These are phyloP conservation scores for Xenus cinereus DNA, from an alignment of 2,113 vertebrate species.

Conservation along the genomic window DNA sequence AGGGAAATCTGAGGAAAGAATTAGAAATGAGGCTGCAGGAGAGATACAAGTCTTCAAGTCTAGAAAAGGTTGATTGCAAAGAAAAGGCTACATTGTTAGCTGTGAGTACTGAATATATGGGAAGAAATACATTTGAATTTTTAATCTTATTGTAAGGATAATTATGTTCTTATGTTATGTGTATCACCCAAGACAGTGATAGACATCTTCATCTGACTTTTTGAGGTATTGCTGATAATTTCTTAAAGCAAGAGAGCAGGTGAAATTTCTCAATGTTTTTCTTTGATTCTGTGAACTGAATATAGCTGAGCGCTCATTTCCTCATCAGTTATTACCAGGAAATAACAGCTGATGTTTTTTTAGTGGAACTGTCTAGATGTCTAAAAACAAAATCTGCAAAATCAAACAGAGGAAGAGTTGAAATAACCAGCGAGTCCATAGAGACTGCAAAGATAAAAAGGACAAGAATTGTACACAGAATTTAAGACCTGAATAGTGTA, in stretches of 20 bases:
- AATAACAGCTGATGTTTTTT: neutral
- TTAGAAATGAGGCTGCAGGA: neutral
- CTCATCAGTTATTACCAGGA: neutral
- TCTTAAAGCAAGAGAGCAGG: neutral
- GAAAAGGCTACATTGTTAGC: neutral
- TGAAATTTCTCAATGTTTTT: neutral
- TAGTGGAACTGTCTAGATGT: neutral
- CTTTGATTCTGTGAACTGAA: neutral
- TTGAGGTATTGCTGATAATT: neutral
- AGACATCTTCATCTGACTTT: neutral
- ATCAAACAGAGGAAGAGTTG: neutral
- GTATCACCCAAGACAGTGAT: neutral
- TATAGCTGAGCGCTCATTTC: neutral
- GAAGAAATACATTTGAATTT: neutral
- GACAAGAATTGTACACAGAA: neutral
- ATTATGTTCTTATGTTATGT: neutral
- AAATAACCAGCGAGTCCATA: neutral
- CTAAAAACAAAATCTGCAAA: neutral
- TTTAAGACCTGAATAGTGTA: neutral
- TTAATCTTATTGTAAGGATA: neutral
- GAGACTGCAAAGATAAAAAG: neutral
- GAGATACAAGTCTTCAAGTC: neutral
- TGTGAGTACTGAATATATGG: neutral
- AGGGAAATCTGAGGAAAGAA: neutral
- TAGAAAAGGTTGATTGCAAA: neutral